Base-by-base conservation (phyloP, 1,140 invertebrate genomes). In the Hesperophylax magnus region DNA sequence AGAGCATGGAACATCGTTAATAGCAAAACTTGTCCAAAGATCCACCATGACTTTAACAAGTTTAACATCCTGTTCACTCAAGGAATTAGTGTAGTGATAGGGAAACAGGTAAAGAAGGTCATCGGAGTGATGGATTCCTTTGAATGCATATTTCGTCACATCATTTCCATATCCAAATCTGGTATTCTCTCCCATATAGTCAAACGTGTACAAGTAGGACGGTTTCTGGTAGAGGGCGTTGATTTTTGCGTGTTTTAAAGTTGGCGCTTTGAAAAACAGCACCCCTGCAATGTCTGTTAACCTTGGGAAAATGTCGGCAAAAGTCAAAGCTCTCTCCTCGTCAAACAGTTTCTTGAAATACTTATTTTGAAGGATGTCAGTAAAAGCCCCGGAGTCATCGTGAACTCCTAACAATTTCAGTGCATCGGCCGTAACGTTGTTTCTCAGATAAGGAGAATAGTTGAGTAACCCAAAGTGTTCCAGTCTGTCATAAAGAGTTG, bases 121-220 rank as follows among this genome's bases (percentile, higher is more conserved):
- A 69, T 88, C 85, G 0, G 88, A 88, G 82, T 89, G 88, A 80
- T 88, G 87, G 6, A 87, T 86, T 17, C 88, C 88, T 71, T 88
- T 85, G 11, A 88, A 89, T 2, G 87, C 88, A 84, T 88, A 88
- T 54, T 88, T 87, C 0, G 77, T 74, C 20, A 86, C 88, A 54
- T 85, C 85, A 3, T 85, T 78, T 53, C 87, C 88, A 82, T 87
- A 89, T 17, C 88, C 88, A 80, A 88, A 89, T 63, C 80, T 77
- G 9, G 82, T 84, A 24, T 83, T 31, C 22, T 80, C 53, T 72
- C 78, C 78, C 77, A 18, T 72, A 54, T 83, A 83, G 27, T 78
- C 78, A 39, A 80, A 78, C 9, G 78, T 80, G 22, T 83, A 83
- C 17, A 83, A 27, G 47, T 47, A 80, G 17, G 72, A 61, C 9